Evolutionary conservation across 2,888 invertebrate species (phyloP), one percentile per base, ranked within the genome.

Genomic region (Rugalucina vietnamica): DNA sequence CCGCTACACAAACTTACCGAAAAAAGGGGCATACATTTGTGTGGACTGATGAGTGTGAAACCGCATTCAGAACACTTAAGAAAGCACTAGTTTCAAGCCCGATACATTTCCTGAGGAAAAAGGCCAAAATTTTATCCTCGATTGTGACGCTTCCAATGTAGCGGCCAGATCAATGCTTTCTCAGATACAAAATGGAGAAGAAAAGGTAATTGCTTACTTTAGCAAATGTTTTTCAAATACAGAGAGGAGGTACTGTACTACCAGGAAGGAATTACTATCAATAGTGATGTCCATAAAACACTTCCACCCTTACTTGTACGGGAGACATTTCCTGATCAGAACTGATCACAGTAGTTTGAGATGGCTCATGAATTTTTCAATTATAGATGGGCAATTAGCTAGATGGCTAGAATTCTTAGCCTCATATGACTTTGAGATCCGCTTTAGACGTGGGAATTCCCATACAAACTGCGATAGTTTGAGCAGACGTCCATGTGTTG

Each of bases 91-190:
- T 76, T 0, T 49, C 73, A 24, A 70, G 87, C n/a, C 87, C 79
- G 14, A 65, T 85, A 43, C 79, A 29, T 86, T 75, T 60, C 79
- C 88, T 3, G 78, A 84, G 78, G 82, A 86, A 65, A 70, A 49
- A 0, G 71, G 73, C 1, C 60, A 72, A 14, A 65, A 75, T 0
- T 80, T 79, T 32, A 65, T 76, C 24, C 24, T 84, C 14, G 77
- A 78, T 54, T 77, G 60, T 27, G 81, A 86, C 76, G 86, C 86
- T 1, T 74, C 60, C 27, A 29, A 60, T 29, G 34, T 54, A 21
- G 84, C 79, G 14, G 43, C 82, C n/a, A 83, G 87, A 1, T 87
- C 86, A 12, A 79, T 89, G 2, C 76, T 84, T 1, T 75, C 76
- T n/a, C 76, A 84, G 57, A 18, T 73, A 1, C 74, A 74, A 21